Percentiles rank a stretch among this genome's conserved stretches.
These are phyloP conservation scores for Nasua narica DNA, from an alignment of 2,797 vertebrate species.

Conservation along the genomic window DNA sequence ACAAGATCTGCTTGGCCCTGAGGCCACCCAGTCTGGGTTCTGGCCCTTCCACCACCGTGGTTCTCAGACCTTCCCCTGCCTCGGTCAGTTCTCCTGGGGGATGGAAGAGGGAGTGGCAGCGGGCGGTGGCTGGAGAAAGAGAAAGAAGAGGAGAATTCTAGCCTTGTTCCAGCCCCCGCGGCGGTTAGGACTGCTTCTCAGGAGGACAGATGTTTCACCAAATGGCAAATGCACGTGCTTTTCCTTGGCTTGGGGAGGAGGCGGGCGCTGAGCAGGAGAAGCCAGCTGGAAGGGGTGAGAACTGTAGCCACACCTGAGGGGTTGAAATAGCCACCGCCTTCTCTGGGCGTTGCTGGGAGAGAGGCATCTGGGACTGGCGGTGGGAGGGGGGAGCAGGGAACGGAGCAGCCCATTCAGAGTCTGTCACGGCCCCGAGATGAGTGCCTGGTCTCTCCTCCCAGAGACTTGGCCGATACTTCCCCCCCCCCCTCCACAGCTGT, in stretches of 20 bases:
- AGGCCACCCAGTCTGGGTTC: not conserved
- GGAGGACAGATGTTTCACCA: slow-evolving; percentile 68
- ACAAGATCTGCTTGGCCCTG: not conserved
- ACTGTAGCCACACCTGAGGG: slow-evolving; percentile 62
- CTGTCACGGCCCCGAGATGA: not conserved
- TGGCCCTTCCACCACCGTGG: not conserved
- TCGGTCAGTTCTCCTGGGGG: not conserved
- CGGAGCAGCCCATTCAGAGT: not conserved
- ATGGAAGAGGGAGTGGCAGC: not conserved
- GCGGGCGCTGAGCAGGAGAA: slow-evolving; percentile 35
- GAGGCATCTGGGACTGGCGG: not conserved
- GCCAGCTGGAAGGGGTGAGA: slow-evolving; percentile 50
- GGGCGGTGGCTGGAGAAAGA: not conserved
- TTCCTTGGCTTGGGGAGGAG: slow-evolving; percentile 45
- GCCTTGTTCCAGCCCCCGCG: not conserved
- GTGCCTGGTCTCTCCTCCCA: not conserved
- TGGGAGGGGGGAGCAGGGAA: not conserved
- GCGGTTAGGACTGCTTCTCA: not conserved
- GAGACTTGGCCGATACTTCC: not conserved
- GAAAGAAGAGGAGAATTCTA: not conserved
- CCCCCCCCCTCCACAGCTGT: not conserved
- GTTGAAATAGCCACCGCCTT: slow-evolving; percentile 64
- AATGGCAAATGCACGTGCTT: slow-evolving; percentile 63
- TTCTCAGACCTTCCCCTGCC: too few relatives aligned
- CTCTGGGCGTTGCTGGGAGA: not conserved